Percentiles rank a stretch among this genome's conserved stretches.
Evolutionary conservation across 2,888 invertebrate genomes (phyloP).

Genomic region (Ptilodon capucinus): DNA sequence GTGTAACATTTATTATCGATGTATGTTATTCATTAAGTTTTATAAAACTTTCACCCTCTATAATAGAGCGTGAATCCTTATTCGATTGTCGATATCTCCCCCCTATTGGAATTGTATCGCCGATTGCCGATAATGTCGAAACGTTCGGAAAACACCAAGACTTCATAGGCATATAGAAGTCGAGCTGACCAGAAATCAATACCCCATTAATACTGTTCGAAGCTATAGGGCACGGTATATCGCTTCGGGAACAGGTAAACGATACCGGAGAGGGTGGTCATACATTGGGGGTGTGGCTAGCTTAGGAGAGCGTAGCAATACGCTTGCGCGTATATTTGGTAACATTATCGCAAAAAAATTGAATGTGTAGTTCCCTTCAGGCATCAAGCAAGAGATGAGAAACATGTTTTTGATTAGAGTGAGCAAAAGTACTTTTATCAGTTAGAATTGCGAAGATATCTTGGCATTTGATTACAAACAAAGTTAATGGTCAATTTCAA

Average conservation of each 20-base stretch:
- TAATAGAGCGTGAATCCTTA: neutral
- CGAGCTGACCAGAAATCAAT: conserved; percentile 77
- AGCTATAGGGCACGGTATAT: conserved; percentile 68
- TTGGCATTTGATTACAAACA: too few relatives aligned
- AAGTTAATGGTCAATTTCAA: too few relatives aligned
- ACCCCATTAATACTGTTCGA: conserved; percentile 72
- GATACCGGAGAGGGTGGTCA: conserved; percentile 49
- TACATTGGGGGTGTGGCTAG: conserved; percentile 44
- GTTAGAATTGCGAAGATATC: too few relatives aligned
- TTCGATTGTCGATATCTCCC: conserved; percentile 44
- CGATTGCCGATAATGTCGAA: conserved; percentile 81
- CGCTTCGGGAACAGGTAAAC: conserved; percentile 63
- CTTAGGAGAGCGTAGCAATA: neutral
- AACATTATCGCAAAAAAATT: too few relatives aligned
- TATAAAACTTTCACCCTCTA: neutral
- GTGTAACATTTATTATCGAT: neutral
- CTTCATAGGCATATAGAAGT: conserved; percentile 64
- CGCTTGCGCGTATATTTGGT: neutral
- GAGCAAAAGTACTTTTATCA: too few relatives aligned
- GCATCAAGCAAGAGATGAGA: too few relatives aligned
- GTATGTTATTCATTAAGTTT: neutral
- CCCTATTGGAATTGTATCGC: conserved; percentile 75
- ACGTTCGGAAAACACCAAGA: conserved; percentile 81
- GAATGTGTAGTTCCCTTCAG: too few relatives aligned
- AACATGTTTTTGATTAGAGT: too few relatives aligned